These are phyloP conservation scores for Borostomias antarcticus DNA, from an alignment of 2,797 vertebrate species.

Conservation along the genomic window DNA sequence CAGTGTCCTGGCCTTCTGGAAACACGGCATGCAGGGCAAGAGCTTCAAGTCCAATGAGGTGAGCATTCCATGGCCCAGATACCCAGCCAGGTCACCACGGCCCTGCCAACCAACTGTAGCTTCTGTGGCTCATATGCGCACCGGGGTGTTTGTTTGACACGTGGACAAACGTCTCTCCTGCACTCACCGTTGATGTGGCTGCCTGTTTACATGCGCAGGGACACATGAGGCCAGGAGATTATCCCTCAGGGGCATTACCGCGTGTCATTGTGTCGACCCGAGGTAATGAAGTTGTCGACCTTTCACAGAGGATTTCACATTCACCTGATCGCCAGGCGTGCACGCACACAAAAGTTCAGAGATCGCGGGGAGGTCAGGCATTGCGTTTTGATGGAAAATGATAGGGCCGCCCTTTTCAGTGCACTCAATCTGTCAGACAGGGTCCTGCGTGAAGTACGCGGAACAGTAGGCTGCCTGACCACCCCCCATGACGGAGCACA, in stretches of 20 bases:
- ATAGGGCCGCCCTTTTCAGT: conserved; percentile 56
- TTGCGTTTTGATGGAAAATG: conserved; percentile 69
- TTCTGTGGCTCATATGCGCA: conserved; percentile 22
- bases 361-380: conserved; percentile 73
- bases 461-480: conserved; percentile 44
- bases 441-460: conserved; percentile 22
- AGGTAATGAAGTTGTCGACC: conserved; percentile 60
- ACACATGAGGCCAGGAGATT: conserved; percentile 45
- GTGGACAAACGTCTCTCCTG: conserved; percentile 29
- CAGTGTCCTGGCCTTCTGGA: conserved; percentile 98
- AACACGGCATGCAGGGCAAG: conserved; percentile 98
- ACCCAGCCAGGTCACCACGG: neutral
- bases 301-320: conserved; percentile 45
- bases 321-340: conserved; percentile 54
- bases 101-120: neutral
- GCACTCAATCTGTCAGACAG: conserved; percentile 43
- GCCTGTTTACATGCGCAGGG: conserved; percentile 15
- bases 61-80: conserved; percentile 30
- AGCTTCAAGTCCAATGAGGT: conserved; percentile 99
- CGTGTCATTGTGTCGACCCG: conserved; percentile 29
- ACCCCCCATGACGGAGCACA: conserved; percentile 40
- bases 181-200: conserved; percentile 28
- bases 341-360: conserved; percentile 57
- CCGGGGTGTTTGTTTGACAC: conserved; percentile 28
- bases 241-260: conserved; percentile 33